Conservation (phyloP, 2,113 vertebrate species). For the Cyanoliseus patagonus region DNA sequence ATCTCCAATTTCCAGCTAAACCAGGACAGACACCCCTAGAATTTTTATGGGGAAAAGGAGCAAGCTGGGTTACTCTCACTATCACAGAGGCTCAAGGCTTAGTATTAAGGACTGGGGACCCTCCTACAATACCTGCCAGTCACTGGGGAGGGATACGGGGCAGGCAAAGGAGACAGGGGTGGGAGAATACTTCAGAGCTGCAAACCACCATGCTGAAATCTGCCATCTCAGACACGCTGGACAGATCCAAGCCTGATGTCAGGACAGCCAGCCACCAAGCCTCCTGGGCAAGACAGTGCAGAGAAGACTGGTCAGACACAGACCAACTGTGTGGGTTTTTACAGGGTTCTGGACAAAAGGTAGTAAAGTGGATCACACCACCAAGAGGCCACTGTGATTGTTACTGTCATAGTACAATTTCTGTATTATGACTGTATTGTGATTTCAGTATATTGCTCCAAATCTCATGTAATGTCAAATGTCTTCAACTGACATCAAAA, state of each 20-base stretch:
- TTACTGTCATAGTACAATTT: neutral
- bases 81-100: neutral
- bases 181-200: neutral
- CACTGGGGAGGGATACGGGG: fast-evolving
- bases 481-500: neutral
- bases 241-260: neutral
- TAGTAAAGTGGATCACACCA: neutral
- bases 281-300: neutral
- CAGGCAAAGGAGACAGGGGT: neutral
- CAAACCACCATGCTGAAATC: neutral
- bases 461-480: neutral
- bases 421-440: neutral
- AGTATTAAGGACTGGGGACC: neutral
- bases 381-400: neutral
- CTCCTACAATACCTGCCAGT: neutral
- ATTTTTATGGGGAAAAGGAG: neutral
- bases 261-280: neutral
- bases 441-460: neutral
- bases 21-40: neutral
- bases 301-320: neutral
- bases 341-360: neutral
- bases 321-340: neutral
- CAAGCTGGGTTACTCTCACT: neutral
- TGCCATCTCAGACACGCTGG: neutral
- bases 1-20: neutral